Evolutionary conservation across 2,888 invertebrate genomes (phyloP), one percentile per base, ranked within the genome.

Genomic region (Agapostemon virescens): DNA sequence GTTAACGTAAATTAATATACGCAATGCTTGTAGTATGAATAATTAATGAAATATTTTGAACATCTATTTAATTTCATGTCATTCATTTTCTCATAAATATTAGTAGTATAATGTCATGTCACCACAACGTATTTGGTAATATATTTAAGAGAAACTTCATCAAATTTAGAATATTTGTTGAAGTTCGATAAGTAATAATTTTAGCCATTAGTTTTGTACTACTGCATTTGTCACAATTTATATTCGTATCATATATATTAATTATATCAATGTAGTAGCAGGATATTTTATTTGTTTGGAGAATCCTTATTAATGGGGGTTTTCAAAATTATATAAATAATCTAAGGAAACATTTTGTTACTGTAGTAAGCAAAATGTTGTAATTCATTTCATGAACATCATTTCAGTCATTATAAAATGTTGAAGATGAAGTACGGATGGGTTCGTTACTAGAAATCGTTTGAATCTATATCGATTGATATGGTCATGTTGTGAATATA

Each of bases 61-160:
- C 45, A 30, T 72, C 17, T 79, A 78, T 83, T 83, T 82, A 83
- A 78, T 78, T 83, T 40, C 74, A 74, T 40, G 15, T 64, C 72
- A 72, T 66, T 55, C 75, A 83, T 72, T 45, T 67, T 26, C 17
- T 70, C 69, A 61, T 38, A 30, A 52, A 66, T 61, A 77, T 61
- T 74, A 69, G 38, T 73, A 79, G 69, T 79, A 63, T 49, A 64
- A 69, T 61, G 66, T 78, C 66, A 67, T 71, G 58, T 61, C 33
- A 61, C 33, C 20, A 11, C 42, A 55, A 20, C 63, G 30, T 69
- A 69, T 69, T 69, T 71, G 49, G 69, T 70, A 77, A 63, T 45
- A 36, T 77, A 69, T 64, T 69, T 66, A 58, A 77, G 49, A n/a
- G 36, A 26, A 66, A 61, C 15, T n/a, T 74, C 23, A 13, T 68